These are phyloP conservation scores for Hoplodrina blanda DNA, from an alignment of 2,888 invertebrate genomes.

Conservation along the genomic window DNA sequence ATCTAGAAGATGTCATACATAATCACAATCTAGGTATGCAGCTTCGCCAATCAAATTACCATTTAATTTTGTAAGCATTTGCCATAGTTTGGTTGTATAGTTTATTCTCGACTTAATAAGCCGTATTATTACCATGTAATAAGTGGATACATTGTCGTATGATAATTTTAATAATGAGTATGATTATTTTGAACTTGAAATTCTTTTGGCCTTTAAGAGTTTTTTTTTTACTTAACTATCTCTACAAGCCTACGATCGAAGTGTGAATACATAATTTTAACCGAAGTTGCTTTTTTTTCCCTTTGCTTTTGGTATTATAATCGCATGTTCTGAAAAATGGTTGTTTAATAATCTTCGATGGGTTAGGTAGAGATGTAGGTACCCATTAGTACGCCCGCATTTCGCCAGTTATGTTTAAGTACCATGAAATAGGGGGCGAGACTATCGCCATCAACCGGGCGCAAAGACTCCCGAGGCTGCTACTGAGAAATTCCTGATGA, in stretches of 20 bases:
- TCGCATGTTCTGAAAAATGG: too few species aligned
- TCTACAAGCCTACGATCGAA: not conserved
- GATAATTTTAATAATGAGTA: conserved; percentile 32
- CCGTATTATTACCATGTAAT: conserved; percentile 7
- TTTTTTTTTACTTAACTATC: conserved; percentile 10
- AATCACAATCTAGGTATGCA: not conserved
- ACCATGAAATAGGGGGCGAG: too few species aligned
- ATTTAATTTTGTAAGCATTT: too few species aligned
- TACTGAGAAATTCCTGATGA: too few species aligned
- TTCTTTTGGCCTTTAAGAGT: conserved; percentile 12
- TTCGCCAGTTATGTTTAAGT: too few species aligned
- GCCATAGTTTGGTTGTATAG: not conserved
- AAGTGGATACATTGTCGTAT: conserved; percentile 34
- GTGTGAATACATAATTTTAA: not conserved
- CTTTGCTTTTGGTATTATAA: too few species aligned
- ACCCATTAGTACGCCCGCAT: too few species aligned
- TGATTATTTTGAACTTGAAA: conserved; percentile 40
- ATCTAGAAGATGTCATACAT: too few species aligned
- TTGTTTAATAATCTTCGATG: too few species aligned
- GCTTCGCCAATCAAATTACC: not conserved
- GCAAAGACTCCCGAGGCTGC: too few species aligned
- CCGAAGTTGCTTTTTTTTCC: not conserved
- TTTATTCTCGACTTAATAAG: not conserved
- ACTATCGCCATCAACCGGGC: too few species aligned
- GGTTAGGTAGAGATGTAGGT: too few species aligned